Evolutionary conservation across 2,888 invertebrate genomes (phyloP).

Genomic region (Apoderus coryli): DNA sequence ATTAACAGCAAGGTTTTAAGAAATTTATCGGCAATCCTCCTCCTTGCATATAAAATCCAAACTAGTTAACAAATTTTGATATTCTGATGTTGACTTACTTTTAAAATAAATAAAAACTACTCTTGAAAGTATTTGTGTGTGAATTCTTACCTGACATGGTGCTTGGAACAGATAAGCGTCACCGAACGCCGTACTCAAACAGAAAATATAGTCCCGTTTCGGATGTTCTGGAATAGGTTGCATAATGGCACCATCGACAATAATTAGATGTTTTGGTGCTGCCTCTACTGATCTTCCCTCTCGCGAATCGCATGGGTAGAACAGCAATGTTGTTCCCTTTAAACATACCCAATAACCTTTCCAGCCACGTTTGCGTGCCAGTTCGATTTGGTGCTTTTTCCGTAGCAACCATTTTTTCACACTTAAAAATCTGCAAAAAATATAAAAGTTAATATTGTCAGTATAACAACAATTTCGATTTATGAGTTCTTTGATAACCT

Average conservation of each 20-base stretch:
- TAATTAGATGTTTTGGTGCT: slow-evolving; percentile 88
- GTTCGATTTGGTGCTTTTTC: slow-evolving; percentile 91
- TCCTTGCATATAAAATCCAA: no score
- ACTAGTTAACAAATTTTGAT: no score
- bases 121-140: no score
- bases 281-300: slow-evolving; percentile 84
- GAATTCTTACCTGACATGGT: slow-evolving; percentile 60
- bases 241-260: slow-evolving; percentile 93
- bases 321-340: slow-evolving; percentile 89
- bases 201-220: slow-evolving; percentile 94
- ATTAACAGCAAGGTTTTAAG: no score
- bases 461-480: background rate
- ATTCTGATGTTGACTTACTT: no score
- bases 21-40: no score
- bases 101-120: no score
- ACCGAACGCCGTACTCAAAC: slow-evolving; percentile 94
- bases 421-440: slow-evolving; percentile 68
- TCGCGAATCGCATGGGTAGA: slow-evolving; percentile 89
- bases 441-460: slow-evolving; percentile 1
- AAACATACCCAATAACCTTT: slow-evolving; percentile 98
- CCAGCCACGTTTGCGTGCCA: slow-evolving; percentile 93
- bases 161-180: slow-evolving; percentile 97
- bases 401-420: slow-evolving; percentile 97
- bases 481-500: no score
- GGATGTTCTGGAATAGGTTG: slow-evolving; percentile 99